Percentiles rank a stretch among this genome's conserved stretches.
These are phyloP conservation scores for Erithacus rubecula DNA, from an alignment of 2,797 vertebrate species.

Conservation along the genomic window DNA sequence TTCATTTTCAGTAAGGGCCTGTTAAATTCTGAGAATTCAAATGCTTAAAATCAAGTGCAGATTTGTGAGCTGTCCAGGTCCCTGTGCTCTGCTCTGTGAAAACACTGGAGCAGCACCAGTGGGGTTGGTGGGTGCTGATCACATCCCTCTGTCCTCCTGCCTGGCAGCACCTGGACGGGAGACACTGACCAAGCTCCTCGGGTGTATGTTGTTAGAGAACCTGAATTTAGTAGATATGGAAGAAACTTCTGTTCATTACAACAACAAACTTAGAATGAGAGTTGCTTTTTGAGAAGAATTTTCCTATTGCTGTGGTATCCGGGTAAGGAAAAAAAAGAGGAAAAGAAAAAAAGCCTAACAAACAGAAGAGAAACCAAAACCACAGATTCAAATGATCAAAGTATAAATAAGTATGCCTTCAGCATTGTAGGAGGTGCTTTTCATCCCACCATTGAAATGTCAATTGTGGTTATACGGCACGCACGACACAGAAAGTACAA, in stretches of 20 bases:
- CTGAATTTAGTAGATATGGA: too few species aligned
- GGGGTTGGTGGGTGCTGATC: neutral
- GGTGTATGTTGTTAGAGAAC: neutral
- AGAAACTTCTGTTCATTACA: neutral
- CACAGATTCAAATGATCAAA: neutral
- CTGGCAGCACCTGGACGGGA: neutral
- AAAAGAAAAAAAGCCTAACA: rapidly evolving
- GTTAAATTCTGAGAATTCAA: neutral
- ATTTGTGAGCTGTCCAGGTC: neutral
- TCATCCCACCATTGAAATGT: neutral
- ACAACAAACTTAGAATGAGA: rapidly evolving
- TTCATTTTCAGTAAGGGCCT: neutral
- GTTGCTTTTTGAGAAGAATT: neutral
- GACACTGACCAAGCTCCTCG: rapidly evolving
- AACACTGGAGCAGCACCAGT: neutral
- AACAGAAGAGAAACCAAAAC: neutral
- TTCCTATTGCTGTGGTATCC: neutral
- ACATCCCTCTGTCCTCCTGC: neutral
- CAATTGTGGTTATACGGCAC: rapidly evolving
- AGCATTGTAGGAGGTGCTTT: neutral
- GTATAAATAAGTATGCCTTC: neutral
- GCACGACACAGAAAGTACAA: neutral
- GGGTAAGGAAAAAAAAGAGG: neutral
- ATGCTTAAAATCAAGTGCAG: rapidly evolving
- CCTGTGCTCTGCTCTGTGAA: neutral